Evolutionary conservation across 2,797 vertebrate genomes (phyloP), one percentile per base, ranked within the genome.

Genomic region (Spheniscus humboldti): DNA sequence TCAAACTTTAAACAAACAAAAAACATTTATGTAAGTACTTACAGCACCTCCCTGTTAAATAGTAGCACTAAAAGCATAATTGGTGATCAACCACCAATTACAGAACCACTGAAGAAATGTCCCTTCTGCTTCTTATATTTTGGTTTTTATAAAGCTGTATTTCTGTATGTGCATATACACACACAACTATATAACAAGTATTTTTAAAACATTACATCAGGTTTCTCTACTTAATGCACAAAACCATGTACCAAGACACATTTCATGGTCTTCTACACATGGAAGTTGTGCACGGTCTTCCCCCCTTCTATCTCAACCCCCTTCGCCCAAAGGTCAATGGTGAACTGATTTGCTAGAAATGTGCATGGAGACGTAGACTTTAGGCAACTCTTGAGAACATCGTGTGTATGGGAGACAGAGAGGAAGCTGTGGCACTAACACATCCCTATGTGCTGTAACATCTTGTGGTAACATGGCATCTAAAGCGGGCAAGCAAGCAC

Each of bases 291-390:
- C 35, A 15, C 1, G 2, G 31, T 13, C 12, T 50, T 30, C 35
- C 18, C 31, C 19, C 68, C 24, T 55, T 17, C 59, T 9, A 7
- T 4, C 57, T 39, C 47, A 50, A 2, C 13, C 37, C 41, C 69
- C 27, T 47, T 22, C 4, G 0, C 55, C 39, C 57, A 35, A 27
- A 47, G 33, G 43, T 5, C 33, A 35, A 8, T 0, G 2, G 33
- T 4, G 7, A 81, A 11, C 12, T 4, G 43, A 47, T 7, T 6
- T 31, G 64, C 45, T 27, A 13, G n/a, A 48, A 63, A 23, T 0
- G 9, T 2, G 27, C 33, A 24, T 0, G 19, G 27, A 47, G 28
- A 27, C 41, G 43, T 0, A 1, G 55, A 59, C 18, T 11, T 50
- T 1, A 17, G 59, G 35, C 27, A 59, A 4, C 37, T 18, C 17